Evolutionary conservation across 2,888 invertebrate genomes (phyloP), one percentile per base, ranked within the genome.

Genomic region (Rutpela maculata): DNA sequence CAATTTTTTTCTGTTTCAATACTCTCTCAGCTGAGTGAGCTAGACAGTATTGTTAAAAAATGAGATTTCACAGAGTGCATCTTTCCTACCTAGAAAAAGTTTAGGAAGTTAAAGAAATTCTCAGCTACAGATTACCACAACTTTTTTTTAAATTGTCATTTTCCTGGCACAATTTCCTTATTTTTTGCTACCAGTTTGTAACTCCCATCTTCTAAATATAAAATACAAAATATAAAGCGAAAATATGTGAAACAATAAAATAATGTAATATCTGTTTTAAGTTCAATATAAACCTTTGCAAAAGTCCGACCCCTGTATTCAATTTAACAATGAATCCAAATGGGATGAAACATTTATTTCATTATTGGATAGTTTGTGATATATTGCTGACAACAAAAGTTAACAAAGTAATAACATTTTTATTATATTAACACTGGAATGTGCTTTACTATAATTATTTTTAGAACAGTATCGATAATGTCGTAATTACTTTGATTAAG

Each of bases 371-470:
- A 55, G 67, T 55, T 65, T 35, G 59, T 19, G 67, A 67, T 65
- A 38, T 50, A 55, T 26, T 55, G 67, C 55, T 67, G 50, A 26
- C 67, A 67, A 38, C 67, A 55, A 43, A 26, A 22, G 50, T 55
- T 67, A 55, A 67, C 67, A 67, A 67, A 67, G 67, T 67, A 67
- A 67, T 67, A 55, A 55, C 50, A 67, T 67, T 67, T 67, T 38
- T 67, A 67, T 67, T 67, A 67, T 22, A 65, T 65, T 38, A 65
- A 38, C 65, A 18, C 17, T 38, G 38, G 18, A 43, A 65, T 43
- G 22, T 59, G 59, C 22, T 59, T 22, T 22, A 59, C 15, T 50
- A 50, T 50, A 50, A 50, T 17, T 50, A 50, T 50, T 50, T 59
- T 59, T 59, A 22, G 59, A 59, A 22, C 12, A 19, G 19, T 59